Percentiles rank a stretch among this genome's conserved stretches.
phyloP scores from a whole-genome alignment of 2,888 invertebrate species.

The Lymantria dispar region DNA sequence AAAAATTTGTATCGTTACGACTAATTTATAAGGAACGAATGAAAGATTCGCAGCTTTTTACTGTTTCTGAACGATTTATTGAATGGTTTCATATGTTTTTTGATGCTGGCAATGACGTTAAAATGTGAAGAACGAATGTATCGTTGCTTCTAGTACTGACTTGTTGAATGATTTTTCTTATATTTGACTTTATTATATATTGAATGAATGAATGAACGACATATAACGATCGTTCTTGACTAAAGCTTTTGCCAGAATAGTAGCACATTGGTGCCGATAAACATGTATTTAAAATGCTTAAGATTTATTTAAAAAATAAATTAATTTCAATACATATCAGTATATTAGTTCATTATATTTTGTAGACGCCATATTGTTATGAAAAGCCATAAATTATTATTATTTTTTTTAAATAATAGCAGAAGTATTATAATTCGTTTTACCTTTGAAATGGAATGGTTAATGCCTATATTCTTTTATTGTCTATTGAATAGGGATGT shows the following conservation, averaged over 20 bases:
- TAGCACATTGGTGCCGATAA: too few relatives aligned
- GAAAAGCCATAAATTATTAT: background rate
- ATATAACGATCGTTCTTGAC: background rate
- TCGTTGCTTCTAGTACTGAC: too few relatives aligned
- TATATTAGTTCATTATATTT: constrained; percentile 1
- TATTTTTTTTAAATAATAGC: too few relatives aligned
- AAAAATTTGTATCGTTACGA: constrained; percentile 16
- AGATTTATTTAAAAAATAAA: background rate
- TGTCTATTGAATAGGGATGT: too few relatives aligned
- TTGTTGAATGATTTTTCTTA: too few relatives aligned
- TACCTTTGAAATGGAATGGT: too few relatives aligned
- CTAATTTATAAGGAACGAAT: background rate
- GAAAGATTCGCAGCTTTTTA: background rate
- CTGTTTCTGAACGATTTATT: background rate
- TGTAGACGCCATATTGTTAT: constrained; percentile 3
- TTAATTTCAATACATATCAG: constrained; percentile 9
- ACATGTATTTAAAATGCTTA: background rate
- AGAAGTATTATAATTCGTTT: too few relatives aligned
- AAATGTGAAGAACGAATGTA: too few relatives aligned
- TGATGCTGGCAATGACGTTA: constrained; percentile 17
- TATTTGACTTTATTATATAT: background rate
- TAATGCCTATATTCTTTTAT: too few relatives aligned
- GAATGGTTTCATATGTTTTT: constrained; percentile 6
- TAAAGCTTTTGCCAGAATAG: background rate
- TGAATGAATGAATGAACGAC: background rate